These are phyloP conservation scores for Stenolophus ochropezus DNA, from an alignment of 2,888 invertebrate species.

Conservation along the genomic window DNA sequence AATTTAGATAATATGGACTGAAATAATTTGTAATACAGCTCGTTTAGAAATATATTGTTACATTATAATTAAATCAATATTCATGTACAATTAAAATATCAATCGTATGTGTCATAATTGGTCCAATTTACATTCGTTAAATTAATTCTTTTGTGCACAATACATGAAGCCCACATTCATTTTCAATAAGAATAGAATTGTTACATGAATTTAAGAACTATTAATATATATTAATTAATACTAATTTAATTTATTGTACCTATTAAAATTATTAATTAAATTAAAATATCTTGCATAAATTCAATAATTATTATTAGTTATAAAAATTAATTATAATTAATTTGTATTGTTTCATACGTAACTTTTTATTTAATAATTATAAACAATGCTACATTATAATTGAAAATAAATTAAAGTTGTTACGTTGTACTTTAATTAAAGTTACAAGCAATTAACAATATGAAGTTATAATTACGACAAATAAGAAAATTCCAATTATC, in stretches of 20 bases:
- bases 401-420: conserved; percentile 11
- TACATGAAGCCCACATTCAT: neutral
- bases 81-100: neutral
- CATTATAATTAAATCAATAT: neutral
- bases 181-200: too few species aligned
- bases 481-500: neutral
- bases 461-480: conserved; percentile 7
- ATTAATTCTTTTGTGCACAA: neutral
- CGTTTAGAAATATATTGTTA: neutral
- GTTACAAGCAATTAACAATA: conserved; percentile 12
- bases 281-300: neutral
- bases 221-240: too few species aligned
- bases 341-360: too few species aligned
- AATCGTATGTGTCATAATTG: neutral
- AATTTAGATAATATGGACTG: conserved; percentile 11
- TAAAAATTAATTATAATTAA: too few species aligned
- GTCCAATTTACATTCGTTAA: neutral
- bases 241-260: too few species aligned
- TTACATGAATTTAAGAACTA: too few species aligned
- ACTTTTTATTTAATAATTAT: neutral
- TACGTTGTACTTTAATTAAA: conserved; percentile 8
- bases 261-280: neutral
- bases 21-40: neutral
- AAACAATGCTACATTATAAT: conserved; percentile 1
- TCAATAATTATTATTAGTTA: too few species aligned